These are phyloP conservation scores for Amyelois transitella DNA, from an alignment of 1,140 invertebrate species.

Conservation along the genomic window DNA sequence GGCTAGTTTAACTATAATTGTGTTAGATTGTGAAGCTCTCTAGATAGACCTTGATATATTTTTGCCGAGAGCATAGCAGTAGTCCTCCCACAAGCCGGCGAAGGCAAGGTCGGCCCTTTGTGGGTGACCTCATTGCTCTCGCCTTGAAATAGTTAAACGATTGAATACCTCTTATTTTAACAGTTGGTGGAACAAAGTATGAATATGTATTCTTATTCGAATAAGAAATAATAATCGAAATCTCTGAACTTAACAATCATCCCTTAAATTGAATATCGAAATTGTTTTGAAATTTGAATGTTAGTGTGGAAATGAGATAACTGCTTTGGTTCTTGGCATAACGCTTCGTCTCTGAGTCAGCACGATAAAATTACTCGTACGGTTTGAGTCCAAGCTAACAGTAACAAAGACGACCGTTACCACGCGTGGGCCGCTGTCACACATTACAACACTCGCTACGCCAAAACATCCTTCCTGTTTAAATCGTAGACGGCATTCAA, in stretches of 20 bases:
- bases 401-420: conserved; percentile 55
- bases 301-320: conserved; percentile 22
- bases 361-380: conserved; percentile 53
- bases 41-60: conserved; percentile 17
- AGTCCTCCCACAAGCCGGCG: conserved; percentile 49
- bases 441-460: conserved; percentile 22
- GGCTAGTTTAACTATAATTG: not conserved
- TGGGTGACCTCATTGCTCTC: conserved; percentile 63
- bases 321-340: conserved; percentile 27
- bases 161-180: conserved; percentile 53
- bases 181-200: conserved; percentile 37
- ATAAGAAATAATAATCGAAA: not conserved
- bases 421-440: conserved; percentile 43
- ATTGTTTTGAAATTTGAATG: not conserved
- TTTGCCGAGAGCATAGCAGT: conserved; percentile 30
- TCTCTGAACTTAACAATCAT: not conserved
- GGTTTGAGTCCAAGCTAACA: conserved; percentile 46
- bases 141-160: conserved; percentile 71
- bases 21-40: conserved; percentile 7
- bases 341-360: conserved; percentile 36
- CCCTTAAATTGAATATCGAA: not conserved
- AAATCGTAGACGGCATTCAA: not conserved
- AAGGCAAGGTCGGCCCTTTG: conserved; percentile 66
- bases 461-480: conserved; percentile 13
- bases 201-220: conserved; percentile 13